These are phyloP conservation scores for Drosophila pseudotakahashii DNA, from an alignment of 2,888 invertebrate genomes.

Conservation along the genomic window DNA sequence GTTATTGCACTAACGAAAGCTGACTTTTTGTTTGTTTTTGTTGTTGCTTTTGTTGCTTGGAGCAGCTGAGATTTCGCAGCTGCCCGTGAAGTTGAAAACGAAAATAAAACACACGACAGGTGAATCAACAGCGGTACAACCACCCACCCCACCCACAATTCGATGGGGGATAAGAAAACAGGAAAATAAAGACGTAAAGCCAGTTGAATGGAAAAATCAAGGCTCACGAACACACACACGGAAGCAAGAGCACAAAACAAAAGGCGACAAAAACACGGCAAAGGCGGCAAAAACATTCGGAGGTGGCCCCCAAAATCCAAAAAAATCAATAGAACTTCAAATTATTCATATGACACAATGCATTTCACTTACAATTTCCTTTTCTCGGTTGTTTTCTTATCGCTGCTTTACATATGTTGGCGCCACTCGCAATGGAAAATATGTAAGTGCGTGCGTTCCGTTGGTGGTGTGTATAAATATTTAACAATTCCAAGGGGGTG, in stretches of 20 bases:
- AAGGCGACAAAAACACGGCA: slow-evolving; percentile 38
- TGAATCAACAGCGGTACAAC: slow-evolving; percentile 53
- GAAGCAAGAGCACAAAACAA: slow-evolving; percentile 36
- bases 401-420: slow-evolving; percentile 64
- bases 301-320: slow-evolving; percentile 41
- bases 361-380: slow-evolving; percentile 58
- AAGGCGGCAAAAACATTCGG: slow-evolving; percentile 47
- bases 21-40: slow-evolving; percentile 29
- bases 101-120: slow-evolving; percentile 56
- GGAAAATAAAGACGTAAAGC: slow-evolving; percentile 32
- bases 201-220: slow-evolving; percentile 58
- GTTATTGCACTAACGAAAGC: slow-evolving; percentile 58
- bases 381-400: slow-evolving; percentile 43
- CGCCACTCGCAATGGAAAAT: slow-evolving; percentile 54
- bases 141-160: slow-evolving; percentile 4
- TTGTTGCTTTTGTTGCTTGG: slow-evolving; percentile 22
- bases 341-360: slow-evolving; percentile 14
- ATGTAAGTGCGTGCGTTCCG: slow-evolving; percentile 31
- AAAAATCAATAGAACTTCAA: slow-evolving; percentile 45
- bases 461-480: slow-evolving; percentile 60
- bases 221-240: slow-evolving; percentile 17
- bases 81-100: slow-evolving; percentile 42
- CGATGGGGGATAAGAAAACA: not conserved
- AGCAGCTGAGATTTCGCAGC: slow-evolving; percentile 74
- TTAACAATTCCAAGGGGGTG: slow-evolving; percentile 45